Base-by-base conservation (phyloP, 1,140 invertebrate genomes). In the Anthonomus grandis region DNA sequence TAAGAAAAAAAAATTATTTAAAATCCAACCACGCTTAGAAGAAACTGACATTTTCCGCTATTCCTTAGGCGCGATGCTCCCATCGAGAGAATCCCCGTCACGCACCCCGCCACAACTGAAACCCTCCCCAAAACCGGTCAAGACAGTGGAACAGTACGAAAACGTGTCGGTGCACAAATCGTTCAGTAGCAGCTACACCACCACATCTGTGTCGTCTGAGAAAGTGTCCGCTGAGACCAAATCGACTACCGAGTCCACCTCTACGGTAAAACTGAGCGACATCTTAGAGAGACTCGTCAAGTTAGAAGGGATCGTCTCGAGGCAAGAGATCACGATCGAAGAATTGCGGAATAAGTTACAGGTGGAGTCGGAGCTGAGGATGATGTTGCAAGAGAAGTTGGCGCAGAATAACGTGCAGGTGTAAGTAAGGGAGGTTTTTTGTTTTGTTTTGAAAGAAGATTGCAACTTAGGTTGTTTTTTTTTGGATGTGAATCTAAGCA, bases 271-370 rank as follows among this genome's bases (percentile, higher is more conserved):
- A 22, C 70, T 61, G 66, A 79, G 54, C 0, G 72, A 77, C 17
- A 46, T 79, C 4, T 68, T 75, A 18, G 63, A 74, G 17, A 64
- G 76, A 69, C 77, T 85, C 65, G 74, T 77, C 46, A 82, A 81
- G 65, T 65, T 85, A 57, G 83, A 85, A 70, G 71, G 73, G 36
- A 67, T 79, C 42, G 73, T 84, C 61, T 77, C 81, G 67, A 72
- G 76, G 60, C 82, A 84, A 73, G 79, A 80, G 60, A 72, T 77
- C 9, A 71, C 77, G 47, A 79, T 85, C 27, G 80, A 83, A 27
- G 80, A 82, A 22, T 67, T 85, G 54, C 72, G 74, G 23, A 72
- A 68, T 6, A 75, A 75, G 58, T 64, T 85, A 37, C 73, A 75
- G 4, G 65, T 76, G 21, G 83, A 85, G 67, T 75, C 74, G 4